Base-by-base conservation (phyloP, 2,888 invertebrate species). In the Anarsia innoxiella region DNA sequence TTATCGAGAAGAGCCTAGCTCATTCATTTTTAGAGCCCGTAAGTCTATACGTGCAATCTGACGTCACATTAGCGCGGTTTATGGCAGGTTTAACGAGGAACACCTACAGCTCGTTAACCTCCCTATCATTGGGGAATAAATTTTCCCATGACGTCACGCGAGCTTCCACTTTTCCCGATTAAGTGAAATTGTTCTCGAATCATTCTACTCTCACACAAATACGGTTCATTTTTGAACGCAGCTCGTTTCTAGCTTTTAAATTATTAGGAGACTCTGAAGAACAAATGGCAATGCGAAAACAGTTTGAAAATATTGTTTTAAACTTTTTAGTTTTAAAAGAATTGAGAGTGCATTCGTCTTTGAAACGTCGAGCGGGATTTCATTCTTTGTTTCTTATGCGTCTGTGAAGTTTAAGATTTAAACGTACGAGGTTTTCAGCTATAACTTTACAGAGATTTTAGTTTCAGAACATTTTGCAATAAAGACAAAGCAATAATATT, bases 101-200 rank as follows among this genome's bases (percentile, higher is more conserved):
- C 65, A 69, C 68, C 67, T 65, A 57, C 57, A 62, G 59, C 69
- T 71, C 73, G 69, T 73, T 71, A 74, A 68, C 66, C 66, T 64
- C 59, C 61, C 66, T 66, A 66, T 68, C 66, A 35, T 35, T 63
- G 56, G 59, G 57, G 54, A 59, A 70, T 67, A 72, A 59, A 67
- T 67, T 63, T 57, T 49, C 50, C 49, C 53, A 48, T 61, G 62
- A 64, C 63, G 59, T 63, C 62, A 67, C 54, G 42, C 50, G 40
- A 54, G 43, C 56, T 48, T 51, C 45, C 51, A 48, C 48, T 56
- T 49, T 52, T 43, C 51, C 48, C 52, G 50, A 53, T 51, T 54
- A 55, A 56, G 42, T 53, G 46, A 54, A 56, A 54, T 56, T 44
- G 52, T 51, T 48, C 51, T 49, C 46, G 46, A 60, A 53, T 48